Evolutionary conservation across 2,888 invertebrate genomes (phyloP).

Genomic region (Platypus cylindrus): DNA sequence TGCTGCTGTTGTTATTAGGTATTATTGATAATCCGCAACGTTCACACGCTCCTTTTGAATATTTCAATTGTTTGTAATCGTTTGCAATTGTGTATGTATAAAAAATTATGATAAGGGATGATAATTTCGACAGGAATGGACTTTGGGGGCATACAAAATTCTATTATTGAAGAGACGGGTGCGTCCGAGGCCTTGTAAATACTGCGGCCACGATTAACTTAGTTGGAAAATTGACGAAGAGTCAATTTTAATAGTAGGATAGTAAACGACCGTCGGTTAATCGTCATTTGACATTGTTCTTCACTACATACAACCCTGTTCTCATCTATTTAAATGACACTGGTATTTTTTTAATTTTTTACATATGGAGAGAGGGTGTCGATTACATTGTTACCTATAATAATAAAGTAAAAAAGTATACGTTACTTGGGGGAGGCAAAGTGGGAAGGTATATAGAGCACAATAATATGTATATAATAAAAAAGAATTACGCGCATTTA

Average conservation of each 20-base stretch:
- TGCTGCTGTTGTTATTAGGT: constrained; percentile 4
- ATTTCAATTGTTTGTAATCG: too few species aligned
- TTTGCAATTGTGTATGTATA: constrained; percentile 12
- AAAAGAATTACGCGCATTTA: constrained; percentile 17
- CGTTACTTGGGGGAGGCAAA: too few species aligned
- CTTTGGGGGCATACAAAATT: too few species aligned
- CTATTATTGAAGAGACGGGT: too few species aligned
- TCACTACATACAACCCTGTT: constrained; percentile 5
- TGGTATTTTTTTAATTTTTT: constrained; percentile 28
- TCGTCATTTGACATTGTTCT: too few species aligned
- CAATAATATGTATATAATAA: too few species aligned
- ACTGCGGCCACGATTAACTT: too few species aligned
- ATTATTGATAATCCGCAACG: constrained; percentile 22
- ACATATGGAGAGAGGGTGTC: constrained; percentile 26
- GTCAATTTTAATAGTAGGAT: background rate
- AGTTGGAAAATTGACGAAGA: background rate
- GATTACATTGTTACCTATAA: constrained; percentile 17
- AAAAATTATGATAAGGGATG: constrained; percentile 14
- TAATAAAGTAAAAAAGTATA: too few species aligned
- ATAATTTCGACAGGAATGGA: constrained; percentile 6
- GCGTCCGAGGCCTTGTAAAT: too few species aligned
- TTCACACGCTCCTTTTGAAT: constrained; percentile 33
- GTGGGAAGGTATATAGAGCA: too few species aligned
- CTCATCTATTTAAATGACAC: constrained; percentile 32
- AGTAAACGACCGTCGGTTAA: too few species aligned